A percentile compares a stretch with the other conserved stretches of the same genome.
These are phyloP conservation scores for Pelecanoides urinatrix DNA, from an alignment of 2,113 vertebrate genomes.

Conservation along the genomic window DNA sequence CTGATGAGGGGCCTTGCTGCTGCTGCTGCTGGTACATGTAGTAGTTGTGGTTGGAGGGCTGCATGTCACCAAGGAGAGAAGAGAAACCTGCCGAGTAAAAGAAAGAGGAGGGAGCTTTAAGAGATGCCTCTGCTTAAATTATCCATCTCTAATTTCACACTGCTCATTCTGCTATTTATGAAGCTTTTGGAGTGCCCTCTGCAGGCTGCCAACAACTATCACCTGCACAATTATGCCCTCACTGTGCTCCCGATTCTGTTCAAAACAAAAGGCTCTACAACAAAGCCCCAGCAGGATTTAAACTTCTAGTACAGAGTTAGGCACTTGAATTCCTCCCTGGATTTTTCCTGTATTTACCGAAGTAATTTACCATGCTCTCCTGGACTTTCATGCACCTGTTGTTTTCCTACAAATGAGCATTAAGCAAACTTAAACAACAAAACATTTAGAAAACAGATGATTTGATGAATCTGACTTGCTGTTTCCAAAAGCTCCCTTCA, in stretches of 20 bases:
- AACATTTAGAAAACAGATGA: not conserved
- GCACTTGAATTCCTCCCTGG: not conserved
- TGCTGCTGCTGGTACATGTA: constrained; percentile 79
- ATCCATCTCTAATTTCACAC: not conserved
- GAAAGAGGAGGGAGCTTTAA: not conserved
- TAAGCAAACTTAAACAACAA: not conserved
- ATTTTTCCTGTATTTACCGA: not conserved
- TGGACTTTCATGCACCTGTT: not conserved
- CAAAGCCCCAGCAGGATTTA: not conserved
- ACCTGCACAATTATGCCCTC: not conserved
- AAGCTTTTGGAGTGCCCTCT: constrained; percentile 25
- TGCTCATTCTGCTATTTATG: not conserved
- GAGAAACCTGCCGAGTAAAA: constrained; percentile 68
- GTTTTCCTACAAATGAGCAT: not conserved
- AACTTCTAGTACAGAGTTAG: not conserved
- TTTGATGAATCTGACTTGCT: not conserved
- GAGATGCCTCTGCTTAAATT: not conserved
- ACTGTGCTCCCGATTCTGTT: not conserved
- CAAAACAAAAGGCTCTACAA: not conserved
- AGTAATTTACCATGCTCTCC: not conserved
- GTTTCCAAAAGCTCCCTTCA: not conserved
- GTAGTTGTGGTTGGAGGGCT: constrained; percentile 81
- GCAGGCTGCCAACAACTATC: not conserved
- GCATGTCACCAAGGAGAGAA: constrained; percentile 77
- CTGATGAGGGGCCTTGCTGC: constrained; percentile 70